These are phyloP conservation scores for Limnephilus rhombicus DNA, from an alignment of 2,888 invertebrate genomes.

Conservation along the genomic window DNA sequence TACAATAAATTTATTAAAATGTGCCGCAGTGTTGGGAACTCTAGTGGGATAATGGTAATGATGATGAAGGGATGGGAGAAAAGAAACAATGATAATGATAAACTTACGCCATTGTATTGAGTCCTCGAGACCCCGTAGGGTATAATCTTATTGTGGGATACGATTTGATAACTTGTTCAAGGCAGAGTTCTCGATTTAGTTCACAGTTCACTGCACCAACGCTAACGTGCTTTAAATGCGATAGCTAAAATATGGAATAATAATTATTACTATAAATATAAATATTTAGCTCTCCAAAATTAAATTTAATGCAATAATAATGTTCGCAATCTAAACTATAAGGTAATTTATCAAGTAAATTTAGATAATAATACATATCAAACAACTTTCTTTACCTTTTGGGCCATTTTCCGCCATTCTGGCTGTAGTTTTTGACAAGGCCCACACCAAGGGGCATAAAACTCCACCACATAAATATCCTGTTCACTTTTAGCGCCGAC, in stretches of 20 bases:
- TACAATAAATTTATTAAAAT: too few species aligned
- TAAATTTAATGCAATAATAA: not conserved
- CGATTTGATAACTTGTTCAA: conserved; percentile 78
- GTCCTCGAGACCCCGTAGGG: conserved; percentile 77
- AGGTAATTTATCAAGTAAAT: not conserved
- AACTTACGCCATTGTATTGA: conserved; percentile 76
- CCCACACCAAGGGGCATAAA: conserved; percentile 86
- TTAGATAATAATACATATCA: not conserved
- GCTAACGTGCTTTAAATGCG: conserved; percentile 74
- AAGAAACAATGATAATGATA: not conserved
- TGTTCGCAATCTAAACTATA: not conserved
- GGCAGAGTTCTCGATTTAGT: conserved; percentile 78
- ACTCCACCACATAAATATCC: conserved; percentile 84
- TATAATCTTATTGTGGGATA: conserved; percentile 85
- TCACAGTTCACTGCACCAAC: conserved; percentile 85
- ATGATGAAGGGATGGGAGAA: not conserved
- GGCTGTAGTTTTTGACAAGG: conserved; percentile 84
- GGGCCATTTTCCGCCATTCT: conserved; percentile 82
- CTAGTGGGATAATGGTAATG: not conserved
- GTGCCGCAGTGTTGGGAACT: too few species aligned
- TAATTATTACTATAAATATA: not conserved
- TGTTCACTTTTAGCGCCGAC: conserved; percentile 76
- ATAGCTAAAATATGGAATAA: conserved; percentile 70
- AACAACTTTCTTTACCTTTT: conserved; percentile 70
- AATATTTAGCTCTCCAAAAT: not conserved